phyloP scores from a whole-genome alignment of 2,113 vertebrate species.

The Dissostichus mawsoni region DNA sequence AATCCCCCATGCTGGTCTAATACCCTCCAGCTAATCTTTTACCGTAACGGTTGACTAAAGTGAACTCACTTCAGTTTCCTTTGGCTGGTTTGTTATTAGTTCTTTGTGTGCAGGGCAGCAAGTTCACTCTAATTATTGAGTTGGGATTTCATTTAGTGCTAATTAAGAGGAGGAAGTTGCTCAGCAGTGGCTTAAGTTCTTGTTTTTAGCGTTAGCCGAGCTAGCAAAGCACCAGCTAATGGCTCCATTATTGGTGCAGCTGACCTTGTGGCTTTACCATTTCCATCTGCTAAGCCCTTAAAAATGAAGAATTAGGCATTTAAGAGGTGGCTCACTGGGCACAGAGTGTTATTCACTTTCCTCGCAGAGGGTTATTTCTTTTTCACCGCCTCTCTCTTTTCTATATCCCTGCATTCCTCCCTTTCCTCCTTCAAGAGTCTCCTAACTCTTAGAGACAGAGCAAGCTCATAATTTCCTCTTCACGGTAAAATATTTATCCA shows the following conservation, averaged over 20 bases:
- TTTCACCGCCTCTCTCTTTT: constrained; percentile 19
- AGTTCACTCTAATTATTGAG: constrained; percentile 41
- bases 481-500: constrained; percentile 65
- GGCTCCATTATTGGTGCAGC: constrained; percentile 60
- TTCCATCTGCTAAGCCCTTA: constrained; percentile 60
- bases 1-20: constrained; percentile 20
- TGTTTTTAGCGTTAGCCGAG: constrained; percentile 46
- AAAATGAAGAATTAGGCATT: constrained; percentile 66
- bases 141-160: constrained; percentile 44
- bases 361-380: constrained; percentile 32
- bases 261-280: constrained; percentile 57
- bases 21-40: constrained; percentile 47
- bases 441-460: constrained; percentile 18
- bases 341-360: constrained; percentile 35
- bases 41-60: constrained; percentile 42
- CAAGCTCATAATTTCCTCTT: constrained; percentile 43
- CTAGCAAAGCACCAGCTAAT: constrained; percentile 53
- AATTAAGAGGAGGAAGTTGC: constrained; percentile 55
- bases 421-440: constrained; percentile 20
- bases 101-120: constrained; percentile 28
- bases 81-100: constrained; percentile 37
- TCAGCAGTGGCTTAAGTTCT: constrained; percentile 25
- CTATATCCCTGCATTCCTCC: constrained; percentile 7
- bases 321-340: constrained; percentile 34
- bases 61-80: constrained; percentile 47